Evolutionary conservation across 2,797 vertebrate genomes (phyloP).

Genomic region (Mormyrops boulengeri): DNA sequence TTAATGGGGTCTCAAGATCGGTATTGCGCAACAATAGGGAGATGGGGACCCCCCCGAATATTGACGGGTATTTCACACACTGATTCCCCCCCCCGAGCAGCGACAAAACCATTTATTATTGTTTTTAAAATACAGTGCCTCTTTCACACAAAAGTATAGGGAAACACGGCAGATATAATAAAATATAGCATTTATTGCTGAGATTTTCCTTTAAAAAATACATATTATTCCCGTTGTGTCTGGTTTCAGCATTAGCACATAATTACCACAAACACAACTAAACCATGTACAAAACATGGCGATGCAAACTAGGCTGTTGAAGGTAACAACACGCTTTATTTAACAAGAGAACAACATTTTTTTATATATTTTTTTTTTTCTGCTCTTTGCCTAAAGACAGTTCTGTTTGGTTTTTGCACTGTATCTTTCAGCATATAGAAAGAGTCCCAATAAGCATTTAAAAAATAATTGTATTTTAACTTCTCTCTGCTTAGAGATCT

Average conservation of each 20-base stretch:
- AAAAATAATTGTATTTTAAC: neutral
- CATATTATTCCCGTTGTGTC: neutral
- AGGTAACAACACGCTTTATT: neutral
- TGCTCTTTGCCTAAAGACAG: neutral
- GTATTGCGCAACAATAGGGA: no score
- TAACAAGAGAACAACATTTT: neutral
- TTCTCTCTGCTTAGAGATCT: neutral
- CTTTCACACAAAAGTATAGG: neutral
- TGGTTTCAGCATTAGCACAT: neutral
- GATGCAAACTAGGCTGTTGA: neutral
- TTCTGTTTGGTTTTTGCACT: neutral
- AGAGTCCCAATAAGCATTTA: neutral
- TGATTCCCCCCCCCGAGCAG: neutral
- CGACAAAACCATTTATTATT: neutral
- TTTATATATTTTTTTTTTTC: neutral
- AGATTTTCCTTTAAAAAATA: neutral
- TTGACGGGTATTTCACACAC: no score
- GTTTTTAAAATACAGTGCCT: neutral
- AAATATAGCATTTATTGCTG: neutral
- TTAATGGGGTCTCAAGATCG: no score
- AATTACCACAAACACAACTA: neutral
- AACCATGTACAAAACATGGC: neutral
- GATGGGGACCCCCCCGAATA: no score
- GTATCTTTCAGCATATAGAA: neutral
- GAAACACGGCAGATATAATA: neutral